Conservation (phyloP, 2,797 vertebrate species). For the Dendrocincla tyrannina region DNA sequence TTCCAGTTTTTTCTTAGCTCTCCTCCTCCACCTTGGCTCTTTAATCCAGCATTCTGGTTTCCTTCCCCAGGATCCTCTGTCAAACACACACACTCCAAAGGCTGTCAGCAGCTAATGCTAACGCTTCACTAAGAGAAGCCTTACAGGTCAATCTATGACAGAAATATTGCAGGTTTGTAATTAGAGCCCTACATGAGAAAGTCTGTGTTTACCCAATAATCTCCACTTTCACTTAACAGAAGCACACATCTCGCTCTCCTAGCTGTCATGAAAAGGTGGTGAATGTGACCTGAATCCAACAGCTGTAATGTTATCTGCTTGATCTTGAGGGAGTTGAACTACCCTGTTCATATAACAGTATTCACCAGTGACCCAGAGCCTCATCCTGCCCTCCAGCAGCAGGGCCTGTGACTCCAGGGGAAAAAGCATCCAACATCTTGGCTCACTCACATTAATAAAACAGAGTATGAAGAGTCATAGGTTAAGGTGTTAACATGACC, state of each 20-base stretch:
- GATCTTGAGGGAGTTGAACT: not conserved
- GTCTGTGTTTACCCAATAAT: slow-evolving; percentile 8
- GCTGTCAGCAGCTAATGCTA: slow-evolving; percentile 18
- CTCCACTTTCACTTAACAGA: not conserved
- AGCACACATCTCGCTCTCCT: not conserved
- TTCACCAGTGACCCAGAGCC: not conserved
- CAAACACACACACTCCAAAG: not conserved
- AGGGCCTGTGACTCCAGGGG: not conserved
- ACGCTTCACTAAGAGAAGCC: not conserved
- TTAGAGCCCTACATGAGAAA: not conserved
- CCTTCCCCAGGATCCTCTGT: not conserved
- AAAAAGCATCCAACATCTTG: not conserved
- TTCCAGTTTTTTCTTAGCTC: not conserved
- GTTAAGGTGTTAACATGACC: not conserved
- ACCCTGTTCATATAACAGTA: not conserved
- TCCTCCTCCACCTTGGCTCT: not conserved
- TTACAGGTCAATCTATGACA: slow-evolving; percentile 37
- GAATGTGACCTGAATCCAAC: not conserved
- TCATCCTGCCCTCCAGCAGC: not conserved
- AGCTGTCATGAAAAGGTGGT: not conserved
- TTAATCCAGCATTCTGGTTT: not conserved
- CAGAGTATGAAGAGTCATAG: not conserved
- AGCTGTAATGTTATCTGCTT: not conserved
- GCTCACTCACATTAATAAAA: not conserved
- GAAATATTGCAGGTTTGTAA: slow-evolving; percentile 36